Evolutionary conservation across 2,113 vertebrate genomes (phyloP).

Genomic region (Takifugu flavidus): DNA sequence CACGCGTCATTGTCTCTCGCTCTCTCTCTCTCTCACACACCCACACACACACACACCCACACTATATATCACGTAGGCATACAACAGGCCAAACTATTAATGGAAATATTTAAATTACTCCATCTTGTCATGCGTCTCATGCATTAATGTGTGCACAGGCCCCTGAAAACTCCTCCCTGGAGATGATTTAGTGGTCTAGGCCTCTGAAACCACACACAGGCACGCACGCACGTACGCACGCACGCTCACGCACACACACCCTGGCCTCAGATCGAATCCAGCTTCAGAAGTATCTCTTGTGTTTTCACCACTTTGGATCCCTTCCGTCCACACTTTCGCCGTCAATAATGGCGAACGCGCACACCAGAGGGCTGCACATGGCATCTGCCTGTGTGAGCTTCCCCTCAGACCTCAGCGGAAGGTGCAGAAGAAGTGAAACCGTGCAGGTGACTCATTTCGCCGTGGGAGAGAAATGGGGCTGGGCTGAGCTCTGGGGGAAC

Average conservation of each 20-base stretch:
- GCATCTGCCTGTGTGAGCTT: constrained; percentile 14
- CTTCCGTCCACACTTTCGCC: constrained; percentile 3
- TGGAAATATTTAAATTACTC: constrained; percentile 11
- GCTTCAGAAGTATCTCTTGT: constrained; percentile 43
- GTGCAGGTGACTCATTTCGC: constrained; percentile 64
- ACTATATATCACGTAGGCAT: constrained; percentile 29
- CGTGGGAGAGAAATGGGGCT: constrained; percentile 39
- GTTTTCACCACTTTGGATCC: constrained; percentile 29
- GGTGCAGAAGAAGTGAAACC: constrained; percentile 10
- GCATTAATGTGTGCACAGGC: constrained; percentile 3
- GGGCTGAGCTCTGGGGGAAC: constrained; percentile 44
- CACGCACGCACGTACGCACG: too few species aligned
- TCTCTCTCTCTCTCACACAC: constrained; percentile 4
- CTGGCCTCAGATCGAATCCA: constrained; percentile 52
- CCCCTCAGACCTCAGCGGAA: constrained; percentile 24
- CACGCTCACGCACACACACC: not conserved
- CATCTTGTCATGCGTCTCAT: constrained; percentile 34
- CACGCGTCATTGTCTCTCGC: constrained; percentile 23
- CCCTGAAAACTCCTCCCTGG: constrained; percentile 35
- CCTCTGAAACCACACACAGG: constrained; percentile 30
- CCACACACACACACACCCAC: constrained; percentile 9
- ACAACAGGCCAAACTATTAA: constrained; percentile 1
- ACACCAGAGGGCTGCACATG: constrained; percentile 22
- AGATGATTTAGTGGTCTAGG: constrained; percentile 48
- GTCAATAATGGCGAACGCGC: constrained; percentile 41